Percentiles rank a stretch among this genome's conserved stretches.
Evolutionary conservation across 1,140 invertebrate species (phyloP).

Genomic region (Ridgeia piscesae): DNA sequence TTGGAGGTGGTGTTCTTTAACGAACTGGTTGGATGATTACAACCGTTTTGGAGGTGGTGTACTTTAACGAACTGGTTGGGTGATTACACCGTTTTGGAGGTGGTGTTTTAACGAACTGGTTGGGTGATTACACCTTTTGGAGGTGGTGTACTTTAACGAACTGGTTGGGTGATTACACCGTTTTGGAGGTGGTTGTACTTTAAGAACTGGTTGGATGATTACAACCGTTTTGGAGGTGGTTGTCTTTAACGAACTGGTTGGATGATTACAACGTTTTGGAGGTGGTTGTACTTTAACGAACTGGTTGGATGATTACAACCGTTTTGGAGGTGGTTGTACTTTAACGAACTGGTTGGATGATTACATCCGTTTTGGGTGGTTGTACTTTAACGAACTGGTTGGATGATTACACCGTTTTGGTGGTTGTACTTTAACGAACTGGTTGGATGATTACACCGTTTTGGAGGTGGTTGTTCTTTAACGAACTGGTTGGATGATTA

Average conservation of each 20-base stretch:
- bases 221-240: not conserved
- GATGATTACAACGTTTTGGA: not conserved
- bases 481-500: not conserved
- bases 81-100: not conserved
- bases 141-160: not conserved
- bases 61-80: not conserved
- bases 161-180: not conserved
- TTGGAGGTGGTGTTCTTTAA: not conserved
- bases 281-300: not conserved
- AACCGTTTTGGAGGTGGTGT: not conserved
- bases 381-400: not conserved
- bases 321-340: not conserved
- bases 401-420: not conserved
- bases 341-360: not conserved
- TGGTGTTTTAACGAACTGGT: not conserved
- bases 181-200: not conserved
- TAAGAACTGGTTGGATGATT: not conserved
- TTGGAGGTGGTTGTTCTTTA: not conserved
- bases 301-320: not conserved
- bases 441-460: not conserved
- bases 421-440: not conserved
- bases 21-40: not conserved
- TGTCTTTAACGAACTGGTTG: not conserved
- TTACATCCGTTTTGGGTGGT: not conserved
- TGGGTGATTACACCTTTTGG: not conserved